Evolutionary conservation across 2,113 vertebrate species (phyloP).

Genomic region (Podocnemis expansa): DNA sequence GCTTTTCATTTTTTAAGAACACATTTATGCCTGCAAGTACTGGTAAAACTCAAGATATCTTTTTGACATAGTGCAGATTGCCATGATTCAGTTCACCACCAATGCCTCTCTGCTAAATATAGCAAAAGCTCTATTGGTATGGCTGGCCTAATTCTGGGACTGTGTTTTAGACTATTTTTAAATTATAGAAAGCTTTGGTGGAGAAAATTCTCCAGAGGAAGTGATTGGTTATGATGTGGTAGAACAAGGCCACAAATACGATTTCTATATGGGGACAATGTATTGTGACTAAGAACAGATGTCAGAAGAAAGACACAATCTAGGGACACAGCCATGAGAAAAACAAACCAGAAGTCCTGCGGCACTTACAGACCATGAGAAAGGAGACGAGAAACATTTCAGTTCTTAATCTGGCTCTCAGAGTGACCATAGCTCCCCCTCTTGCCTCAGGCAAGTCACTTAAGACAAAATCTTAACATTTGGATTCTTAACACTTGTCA

Average conservation of each 20-base stretch:
- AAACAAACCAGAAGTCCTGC: too few species aligned
- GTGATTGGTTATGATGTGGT: background rate
- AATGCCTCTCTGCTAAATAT: background rate
- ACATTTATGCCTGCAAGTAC: background rate
- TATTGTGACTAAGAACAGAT: background rate
- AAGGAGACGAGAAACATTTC: background rate
- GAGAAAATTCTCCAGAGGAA: background rate
- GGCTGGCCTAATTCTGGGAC: background rate
- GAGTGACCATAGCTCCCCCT: background rate
- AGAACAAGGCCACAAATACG: background rate
- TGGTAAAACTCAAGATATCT: background rate
- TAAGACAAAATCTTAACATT: background rate
- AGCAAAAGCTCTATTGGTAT: background rate
- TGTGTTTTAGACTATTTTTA: background rate
- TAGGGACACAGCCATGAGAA: too few species aligned
- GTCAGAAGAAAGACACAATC: background rate
- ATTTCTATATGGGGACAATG: background rate
- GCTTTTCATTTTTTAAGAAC: background rate
- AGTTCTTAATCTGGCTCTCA: background rate
- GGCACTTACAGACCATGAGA: too few species aligned
- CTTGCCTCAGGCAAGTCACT: background rate
- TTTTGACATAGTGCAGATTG: background rate
- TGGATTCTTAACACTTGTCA: background rate
- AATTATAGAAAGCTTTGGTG: background rate
- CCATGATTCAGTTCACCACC: background rate